phyloP scores from a whole-genome alignment of 2,797 vertebrate species.

The Huso huso region DNA sequence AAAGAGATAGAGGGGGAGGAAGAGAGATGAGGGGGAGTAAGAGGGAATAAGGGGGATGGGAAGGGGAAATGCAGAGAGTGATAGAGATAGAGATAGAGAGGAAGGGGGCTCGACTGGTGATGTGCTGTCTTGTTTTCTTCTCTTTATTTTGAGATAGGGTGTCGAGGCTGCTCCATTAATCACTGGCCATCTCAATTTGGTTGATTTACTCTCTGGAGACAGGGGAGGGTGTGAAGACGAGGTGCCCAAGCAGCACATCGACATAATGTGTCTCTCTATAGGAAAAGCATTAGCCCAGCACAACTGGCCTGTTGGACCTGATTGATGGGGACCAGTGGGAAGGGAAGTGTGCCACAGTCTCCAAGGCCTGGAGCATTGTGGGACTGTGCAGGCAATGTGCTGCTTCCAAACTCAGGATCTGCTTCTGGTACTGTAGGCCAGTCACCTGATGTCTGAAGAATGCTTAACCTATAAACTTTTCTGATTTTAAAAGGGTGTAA shows the following conservation, averaged over 20 bases:
- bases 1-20: slow-evolving; percentile 25
- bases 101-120: slow-evolving; percentile 23
- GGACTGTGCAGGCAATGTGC: too few relatives aligned
- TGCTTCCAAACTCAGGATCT: too few relatives aligned
- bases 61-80: slow-evolving; percentile 15
- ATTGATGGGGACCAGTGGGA: slow-evolving; percentile 42
- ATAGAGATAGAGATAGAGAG: background rate
- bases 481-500: too few relatives aligned
- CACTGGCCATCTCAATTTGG: slow-evolving; percentile 59
- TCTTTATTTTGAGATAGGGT: slow-evolving; percentile 5
- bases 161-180: slow-evolving; percentile 54
- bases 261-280: slow-evolving; percentile 64
- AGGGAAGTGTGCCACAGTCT: slow-evolving; percentile 29
- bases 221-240: slow-evolving; percentile 48
- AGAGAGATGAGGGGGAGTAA: slow-evolving; percentile 6
- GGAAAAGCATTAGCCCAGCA: slow-evolving; percentile 64
- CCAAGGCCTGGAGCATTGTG: background rate
- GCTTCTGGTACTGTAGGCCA: too few relatives aligned
- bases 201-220: slow-evolving; percentile 53
- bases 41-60: slow-evolving; percentile 27
- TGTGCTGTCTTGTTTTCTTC: background rate
- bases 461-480: too few relatives aligned
- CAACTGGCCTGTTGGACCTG: slow-evolving; percentile 39
- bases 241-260: slow-evolving; percentile 48
- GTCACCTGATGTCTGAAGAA: too few relatives aligned